Evolutionary conservation across 2,888 invertebrate genomes (phyloP).

Genomic region (Caenorhabditis sp.): DNA sequence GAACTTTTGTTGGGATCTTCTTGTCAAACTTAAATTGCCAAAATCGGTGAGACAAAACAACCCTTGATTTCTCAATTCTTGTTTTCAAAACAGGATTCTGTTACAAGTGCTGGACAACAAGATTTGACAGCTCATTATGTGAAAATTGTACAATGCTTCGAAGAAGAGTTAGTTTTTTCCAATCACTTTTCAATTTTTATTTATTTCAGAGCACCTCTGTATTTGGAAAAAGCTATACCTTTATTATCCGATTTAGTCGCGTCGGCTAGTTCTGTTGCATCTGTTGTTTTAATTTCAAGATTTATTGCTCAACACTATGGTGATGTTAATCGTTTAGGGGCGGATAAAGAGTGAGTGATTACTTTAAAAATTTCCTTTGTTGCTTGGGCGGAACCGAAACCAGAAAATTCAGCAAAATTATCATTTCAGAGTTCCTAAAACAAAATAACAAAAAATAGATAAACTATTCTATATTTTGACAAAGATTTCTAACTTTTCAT

Average conservation of each 20-base stretch:
- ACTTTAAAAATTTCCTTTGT: no score
- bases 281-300: constrained; percentile 36
- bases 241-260: constrained; percentile 44
- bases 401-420: no score
- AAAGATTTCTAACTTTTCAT: no score
- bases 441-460: no score
- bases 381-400: no score
- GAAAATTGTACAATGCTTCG: constrained; percentile 53
- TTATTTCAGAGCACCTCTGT: constrained; percentile 6
- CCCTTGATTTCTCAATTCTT: background rate
- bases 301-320: constrained; percentile 40
- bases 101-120: background rate
- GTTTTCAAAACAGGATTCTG: background rate
- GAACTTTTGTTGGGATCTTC: constrained; percentile 69
- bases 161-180: constrained; percentile 28
- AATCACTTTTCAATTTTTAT: no score
- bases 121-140: constrained; percentile 67
- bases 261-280: constrained; percentile 51
- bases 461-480: no score
- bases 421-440: no score
- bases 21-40: constrained; percentile 65
- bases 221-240: constrained; percentile 41
- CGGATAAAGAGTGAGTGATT: constrained; percentile 43
- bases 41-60: constrained; percentile 31
- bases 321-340: constrained; percentile 26